Evolutionary conservation across 2,113 vertebrate genomes (phyloP), one percentile per base, ranked within the genome.

Genomic region (Strix uralensis): DNA sequence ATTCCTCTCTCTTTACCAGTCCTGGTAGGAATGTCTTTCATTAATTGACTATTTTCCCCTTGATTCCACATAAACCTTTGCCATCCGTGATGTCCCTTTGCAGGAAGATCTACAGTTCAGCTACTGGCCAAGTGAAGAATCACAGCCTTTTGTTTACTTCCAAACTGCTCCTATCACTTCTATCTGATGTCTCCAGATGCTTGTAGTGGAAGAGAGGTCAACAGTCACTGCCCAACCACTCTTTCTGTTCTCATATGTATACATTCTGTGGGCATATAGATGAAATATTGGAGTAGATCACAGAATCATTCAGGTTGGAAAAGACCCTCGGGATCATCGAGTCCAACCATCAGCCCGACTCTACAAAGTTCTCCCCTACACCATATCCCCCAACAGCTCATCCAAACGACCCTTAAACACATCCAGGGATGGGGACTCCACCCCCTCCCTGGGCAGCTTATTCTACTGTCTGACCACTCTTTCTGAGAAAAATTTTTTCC

Each of bases 61-160:
- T 38, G 38, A n/a, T 47, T 27, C 18, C 17, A 10, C 2, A 11
- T 29, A 57, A 87, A 81, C 13, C 30, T 84, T 49, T 87, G 15
- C 23, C 30, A 26, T 29, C 25, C 2, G 0, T 3, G 4, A 1
- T 2, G 13, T 34, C 21, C 32, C 52, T 83, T 18, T 59, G 26
- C 51, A 87, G 69, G 59, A 15, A 74, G 34, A 44, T 21, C 32
- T 49, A 22, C 32, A 44, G 40, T 3, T 73, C 59, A 69, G 44
- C 32, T 34, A 4, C n/a, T 0, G 1, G 14, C 17, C 2, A 20
- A 52, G 34, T 18, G 51, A 73, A 40, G 40, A 70, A 6, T 32
- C 78, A 34, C 12, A 57, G 47, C 49, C 11, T 32, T 49, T 57
- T 57, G 3, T 34, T 80, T 15, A 23, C 40, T 81, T 57, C 72